Base-by-base conservation (phyloP, 2,797 vertebrate species). In the Bufotes viridis region DNA sequence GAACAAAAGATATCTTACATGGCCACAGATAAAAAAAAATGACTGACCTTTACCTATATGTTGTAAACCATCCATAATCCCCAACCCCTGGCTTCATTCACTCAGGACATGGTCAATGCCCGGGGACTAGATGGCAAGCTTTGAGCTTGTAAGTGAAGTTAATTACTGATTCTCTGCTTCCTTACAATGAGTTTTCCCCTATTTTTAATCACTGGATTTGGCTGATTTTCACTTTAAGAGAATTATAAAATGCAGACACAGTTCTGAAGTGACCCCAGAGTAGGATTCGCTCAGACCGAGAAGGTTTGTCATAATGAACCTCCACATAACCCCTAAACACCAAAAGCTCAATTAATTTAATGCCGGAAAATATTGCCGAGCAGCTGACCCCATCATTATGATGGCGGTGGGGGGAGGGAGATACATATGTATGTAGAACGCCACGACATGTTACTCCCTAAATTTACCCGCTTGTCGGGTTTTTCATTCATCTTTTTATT, bases 291-390 rank as follows among this genome's bases (percentile, higher is more conserved):
- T 93, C 90, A 93, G 93, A 93, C 91, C 93, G 91, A 82, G 93
- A 93, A 93, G 90, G 92, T 93, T 95, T 94, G 91, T 93, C 92
- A 91, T 94, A 95, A 93, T 91, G 92, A 95, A 92, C 90, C 92
- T 87, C 89, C 90, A 90, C 12, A 15, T 92, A 91, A 93, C 90
- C 90, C 90, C 51, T 82, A 93, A 92, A 94, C 92, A 93, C 88
- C 9, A 72, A 42, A 89, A 94, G 91, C 91, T 92, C 92, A 94
- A 93, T 93, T 94, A 93, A 93, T 93, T 95, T 94, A 92, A 91
- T n/a, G 22, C 88, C 91, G 93, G 91, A 93, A 92, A 93, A 91
- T 63, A 26, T 61, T 61, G 57, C 78, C 61, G 78, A 42, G 57
- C 58, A 80, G 26, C 29, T 61, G 78, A 60, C 26, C 78, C 78